phyloP scores from a whole-genome alignment of 2,888 invertebrate species.

The Pocota personata region DNA sequence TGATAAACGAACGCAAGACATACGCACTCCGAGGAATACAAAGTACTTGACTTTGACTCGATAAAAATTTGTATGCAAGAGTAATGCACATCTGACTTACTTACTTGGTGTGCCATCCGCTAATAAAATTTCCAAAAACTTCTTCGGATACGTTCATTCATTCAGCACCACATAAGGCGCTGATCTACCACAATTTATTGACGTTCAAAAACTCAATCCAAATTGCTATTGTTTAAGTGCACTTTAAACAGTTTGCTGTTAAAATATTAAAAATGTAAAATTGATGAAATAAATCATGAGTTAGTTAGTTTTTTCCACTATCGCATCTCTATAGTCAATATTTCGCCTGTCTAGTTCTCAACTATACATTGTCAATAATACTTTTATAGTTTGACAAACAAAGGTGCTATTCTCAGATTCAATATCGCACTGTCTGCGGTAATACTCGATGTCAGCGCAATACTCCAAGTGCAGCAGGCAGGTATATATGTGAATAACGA shows the following conservation, averaged over 20 bases:
- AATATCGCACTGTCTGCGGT: neutral
- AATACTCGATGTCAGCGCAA: neutral
- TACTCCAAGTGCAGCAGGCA: neutral
- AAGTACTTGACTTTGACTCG: conserved; percentile 1
- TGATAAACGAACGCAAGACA: neutral
- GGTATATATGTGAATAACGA: no score
- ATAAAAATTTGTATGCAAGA: conserved; percentile 22
- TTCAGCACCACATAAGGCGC: neutral
- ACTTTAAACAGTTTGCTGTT: neutral
- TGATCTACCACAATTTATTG: conserved; percentile 13
- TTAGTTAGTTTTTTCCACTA: no score
- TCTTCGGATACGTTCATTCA: neutral
- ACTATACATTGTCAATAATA: neutral
- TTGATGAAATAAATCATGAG: no score
- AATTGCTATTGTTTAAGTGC: neutral
- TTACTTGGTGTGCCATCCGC: conserved; percentile 31
- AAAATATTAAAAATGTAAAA: neutral
- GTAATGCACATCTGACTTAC: conserved; percentile 23
- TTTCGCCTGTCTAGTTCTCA: neutral
- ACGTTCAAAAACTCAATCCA: neutral
- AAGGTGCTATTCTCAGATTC: conserved; percentile 3
- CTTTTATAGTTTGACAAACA: neutral
- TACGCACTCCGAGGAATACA: conserved; percentile 12
- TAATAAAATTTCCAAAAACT: conserved; percentile 14
- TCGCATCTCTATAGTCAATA: no score